Conservation (phyloP, 2,888 invertebrate genomes). For the Temnothorax ravouxi region DNA sequence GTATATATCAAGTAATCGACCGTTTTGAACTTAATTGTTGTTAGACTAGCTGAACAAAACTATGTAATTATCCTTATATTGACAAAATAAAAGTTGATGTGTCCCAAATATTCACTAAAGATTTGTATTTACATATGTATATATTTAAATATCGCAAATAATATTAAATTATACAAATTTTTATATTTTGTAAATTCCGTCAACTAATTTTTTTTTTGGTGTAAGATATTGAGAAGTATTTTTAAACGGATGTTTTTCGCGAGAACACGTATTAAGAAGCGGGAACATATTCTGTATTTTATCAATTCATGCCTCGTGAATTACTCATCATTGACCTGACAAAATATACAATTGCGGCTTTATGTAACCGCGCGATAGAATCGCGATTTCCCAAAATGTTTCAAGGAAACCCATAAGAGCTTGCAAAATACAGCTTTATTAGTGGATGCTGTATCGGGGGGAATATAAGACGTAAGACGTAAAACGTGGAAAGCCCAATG, state of each 20-base stretch:
- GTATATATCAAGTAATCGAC: neutral
- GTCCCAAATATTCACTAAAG: neutral
- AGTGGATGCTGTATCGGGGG: conserved; percentile 80
- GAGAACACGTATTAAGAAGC: neutral
- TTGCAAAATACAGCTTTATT: conserved; percentile 54
- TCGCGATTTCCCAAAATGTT: conserved; percentile 43
- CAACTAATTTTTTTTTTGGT: neutral
- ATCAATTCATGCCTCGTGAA: neutral
- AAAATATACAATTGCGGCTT: conserved; percentile 26
- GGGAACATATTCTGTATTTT: conserved; percentile 22
- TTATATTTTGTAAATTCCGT: neutral
- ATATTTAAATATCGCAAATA: neutral
- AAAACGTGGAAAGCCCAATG: conserved; percentile 58
- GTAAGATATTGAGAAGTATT: neutral
- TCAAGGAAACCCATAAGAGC: conserved; percentile 6
- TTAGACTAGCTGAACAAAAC: neutral
- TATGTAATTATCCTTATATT: neutral
- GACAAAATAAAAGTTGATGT: neutral
- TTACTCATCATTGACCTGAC: conserved; percentile 28
- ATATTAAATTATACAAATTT: neutral
- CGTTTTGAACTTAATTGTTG: neutral
- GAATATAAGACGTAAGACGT: conserved; percentile 75
- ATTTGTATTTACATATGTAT: neutral
- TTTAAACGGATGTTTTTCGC: neutral
- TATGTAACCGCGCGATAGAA: conserved; percentile 21